Evolutionary conservation across 1,140 invertebrate genomes (phyloP).

Genomic region (Spodoptera litura): DNA sequence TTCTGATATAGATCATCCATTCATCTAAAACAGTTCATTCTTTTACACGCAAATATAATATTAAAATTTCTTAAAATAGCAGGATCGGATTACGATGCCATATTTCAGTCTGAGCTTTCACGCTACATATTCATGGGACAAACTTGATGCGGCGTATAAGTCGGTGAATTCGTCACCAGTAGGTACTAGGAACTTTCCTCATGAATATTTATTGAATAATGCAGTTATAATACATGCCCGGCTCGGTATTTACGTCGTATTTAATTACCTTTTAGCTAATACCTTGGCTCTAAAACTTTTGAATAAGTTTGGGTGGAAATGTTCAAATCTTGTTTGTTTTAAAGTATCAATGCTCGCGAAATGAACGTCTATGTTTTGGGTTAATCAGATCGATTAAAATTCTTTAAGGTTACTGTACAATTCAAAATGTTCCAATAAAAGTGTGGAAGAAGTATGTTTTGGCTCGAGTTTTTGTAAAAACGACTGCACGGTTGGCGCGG

Average conservation of each 20-base stretch:
- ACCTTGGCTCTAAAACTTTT: conserved; percentile 41
- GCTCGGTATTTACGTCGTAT: conserved; percentile 67
- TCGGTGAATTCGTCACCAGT: conserved; percentile 75
- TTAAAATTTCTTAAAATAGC: too few relatives aligned
- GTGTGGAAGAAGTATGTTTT: not conserved
- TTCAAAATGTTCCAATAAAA: too few relatives aligned
- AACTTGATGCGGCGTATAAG: conserved; percentile 73
- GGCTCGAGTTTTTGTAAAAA: not conserved
- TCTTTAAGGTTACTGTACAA: not conserved
- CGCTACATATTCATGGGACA: conserved; percentile 76
- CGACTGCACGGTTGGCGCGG: too few relatives aligned
- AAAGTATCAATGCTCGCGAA: not conserved
- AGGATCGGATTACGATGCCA: conserved; percentile 50
- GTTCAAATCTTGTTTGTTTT: too few relatives aligned
- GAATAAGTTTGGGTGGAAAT: too few relatives aligned
- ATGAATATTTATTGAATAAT: conserved; percentile 82
- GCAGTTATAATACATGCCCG: conserved; percentile 78
- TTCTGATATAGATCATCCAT: too few relatives aligned
- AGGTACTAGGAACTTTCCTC: conserved; percentile 75
- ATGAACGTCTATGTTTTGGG: not conserved
- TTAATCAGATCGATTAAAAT: conserved; percentile 7
- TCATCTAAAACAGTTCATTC: too few relatives aligned
- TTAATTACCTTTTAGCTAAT: conserved; percentile 65
- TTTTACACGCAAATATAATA: too few relatives aligned
- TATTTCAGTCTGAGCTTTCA: conserved; percentile 60